Percentiles rank a stretch among this genome's conserved stretches.
These are phyloP conservation scores for Cyclura pinguis DNA, from an alignment of 2,797 vertebrate genomes.

Conservation along the genomic window DNA sequence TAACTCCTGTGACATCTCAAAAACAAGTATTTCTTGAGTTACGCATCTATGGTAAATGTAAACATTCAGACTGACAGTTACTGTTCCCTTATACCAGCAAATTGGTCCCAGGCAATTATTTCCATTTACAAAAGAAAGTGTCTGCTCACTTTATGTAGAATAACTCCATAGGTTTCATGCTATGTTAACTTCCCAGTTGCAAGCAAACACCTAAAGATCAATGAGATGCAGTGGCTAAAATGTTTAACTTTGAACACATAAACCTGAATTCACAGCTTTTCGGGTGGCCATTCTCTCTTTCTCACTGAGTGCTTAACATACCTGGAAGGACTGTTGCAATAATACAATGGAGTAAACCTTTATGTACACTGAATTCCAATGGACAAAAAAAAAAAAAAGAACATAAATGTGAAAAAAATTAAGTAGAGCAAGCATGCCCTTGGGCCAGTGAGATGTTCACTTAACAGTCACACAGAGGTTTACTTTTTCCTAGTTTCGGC, in stretches of 20 bases:
- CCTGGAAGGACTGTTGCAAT: background rate
- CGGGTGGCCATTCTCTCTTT: background rate
- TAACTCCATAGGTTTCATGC: background rate
- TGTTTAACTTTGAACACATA: background rate
- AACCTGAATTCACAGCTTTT: background rate
- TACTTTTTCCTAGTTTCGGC: background rate
- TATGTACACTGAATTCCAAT: background rate
- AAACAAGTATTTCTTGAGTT: conserved; percentile 42
- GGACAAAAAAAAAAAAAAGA: background rate
- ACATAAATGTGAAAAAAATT: too few species aligned
- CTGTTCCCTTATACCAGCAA: background rate
- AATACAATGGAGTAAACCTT: background rate
- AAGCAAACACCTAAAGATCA: background rate
- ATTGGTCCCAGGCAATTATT: background rate
- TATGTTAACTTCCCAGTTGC: background rate
- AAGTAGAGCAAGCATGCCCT: too few species aligned
- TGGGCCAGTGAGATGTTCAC: background rate
- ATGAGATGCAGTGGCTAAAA: background rate
- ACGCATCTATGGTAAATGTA: background rate
- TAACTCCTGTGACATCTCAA: conserved; percentile 42
- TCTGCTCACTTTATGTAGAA: background rate
- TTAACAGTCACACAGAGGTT: background rate
- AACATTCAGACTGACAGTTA: background rate
- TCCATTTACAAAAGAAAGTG: background rate
- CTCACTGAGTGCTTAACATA: background rate